Percentiles rank a stretch among this genome's conserved stretches.
Evolutionary conservation across 2,113 vertebrate genomes (phyloP).

Genomic region (Heterochromis multidens): DNA sequence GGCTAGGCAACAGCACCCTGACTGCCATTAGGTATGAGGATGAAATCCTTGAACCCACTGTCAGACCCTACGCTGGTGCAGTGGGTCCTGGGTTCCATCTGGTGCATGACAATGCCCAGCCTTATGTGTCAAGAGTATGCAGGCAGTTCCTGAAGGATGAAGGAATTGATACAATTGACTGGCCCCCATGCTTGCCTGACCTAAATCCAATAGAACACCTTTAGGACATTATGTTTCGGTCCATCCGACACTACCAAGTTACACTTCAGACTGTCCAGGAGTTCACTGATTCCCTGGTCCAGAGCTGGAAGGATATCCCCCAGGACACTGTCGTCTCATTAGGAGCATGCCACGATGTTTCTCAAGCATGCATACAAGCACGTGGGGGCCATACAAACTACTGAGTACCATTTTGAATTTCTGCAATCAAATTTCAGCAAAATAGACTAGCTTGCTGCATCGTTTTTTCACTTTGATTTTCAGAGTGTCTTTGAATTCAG

Average conservation of each 20-base stretch:
- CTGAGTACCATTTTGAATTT: neutral
- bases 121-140: too few relatives aligned
- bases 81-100: too few relatives aligned
- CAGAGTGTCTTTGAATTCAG: neutral
- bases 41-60: neutral
- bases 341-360: neutral
- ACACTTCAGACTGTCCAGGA: neutral
- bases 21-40: neutral
- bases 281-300: neutral
- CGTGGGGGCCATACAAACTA: neutral
- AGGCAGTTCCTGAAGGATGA: too few relatives aligned
- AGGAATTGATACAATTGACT: too few relatives aligned
- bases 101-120: too few relatives aligned
- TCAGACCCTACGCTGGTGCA: neutral
- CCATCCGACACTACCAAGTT: neutral
- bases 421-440: neutral
- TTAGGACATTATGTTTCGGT: neutral
- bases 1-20: accelerated
- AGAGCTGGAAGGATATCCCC: neutral
- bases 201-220: too few relatives aligned
- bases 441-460: neutral
- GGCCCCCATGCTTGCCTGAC: too few relatives aligned
- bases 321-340: neutral
- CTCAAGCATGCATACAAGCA: neutral
- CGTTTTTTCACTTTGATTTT: neutral